phyloP scores from a whole-genome alignment of 2,888 invertebrate genomes.

The Uloborus plumipes region DNA sequence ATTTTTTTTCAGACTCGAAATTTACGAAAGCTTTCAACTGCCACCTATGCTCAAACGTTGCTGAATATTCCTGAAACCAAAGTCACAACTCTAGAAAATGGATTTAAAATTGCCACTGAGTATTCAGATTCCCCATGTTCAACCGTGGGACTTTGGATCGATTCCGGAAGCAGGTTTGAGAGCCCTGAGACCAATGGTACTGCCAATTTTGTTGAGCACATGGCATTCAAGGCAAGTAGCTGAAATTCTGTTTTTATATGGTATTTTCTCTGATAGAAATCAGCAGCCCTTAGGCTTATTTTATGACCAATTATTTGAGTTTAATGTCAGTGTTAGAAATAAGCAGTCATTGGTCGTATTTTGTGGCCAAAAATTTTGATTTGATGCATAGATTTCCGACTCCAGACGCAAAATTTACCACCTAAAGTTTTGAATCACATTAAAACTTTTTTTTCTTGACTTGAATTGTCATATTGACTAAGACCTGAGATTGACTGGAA shows the following conservation, averaged over 20 bases:
- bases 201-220: slow-evolving; percentile 98
- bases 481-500: too few species aligned
- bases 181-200: slow-evolving; percentile 94
- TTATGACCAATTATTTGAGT: too few species aligned
- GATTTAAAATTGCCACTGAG: slow-evolving; percentile 94
- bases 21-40: slow-evolving; percentile 34
- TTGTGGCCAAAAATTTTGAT: too few species aligned
- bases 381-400: too few species aligned
- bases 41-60: slow-evolving; percentile 47
- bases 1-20: slow-evolving; percentile 18
- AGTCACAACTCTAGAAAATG: slow-evolving; percentile 85
- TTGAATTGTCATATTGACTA: too few species aligned
- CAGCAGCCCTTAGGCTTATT: too few species aligned
- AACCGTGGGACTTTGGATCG: slow-evolving; percentile 96
- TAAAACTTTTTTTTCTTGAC: too few species aligned
- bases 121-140: slow-evolving; percentile 95
- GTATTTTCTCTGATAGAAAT: neutral
- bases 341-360: too few species aligned
- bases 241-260: neutral
- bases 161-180: slow-evolving; percentile 98
- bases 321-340: too few species aligned
- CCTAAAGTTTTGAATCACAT: too few species aligned
- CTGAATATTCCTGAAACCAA: slow-evolving; percentile 90
- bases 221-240: slow-evolving; percentile 87
- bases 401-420: too few species aligned